Base-by-base conservation (phyloP, 1,140 invertebrate species). In the Megalopta genalis region DNA sequence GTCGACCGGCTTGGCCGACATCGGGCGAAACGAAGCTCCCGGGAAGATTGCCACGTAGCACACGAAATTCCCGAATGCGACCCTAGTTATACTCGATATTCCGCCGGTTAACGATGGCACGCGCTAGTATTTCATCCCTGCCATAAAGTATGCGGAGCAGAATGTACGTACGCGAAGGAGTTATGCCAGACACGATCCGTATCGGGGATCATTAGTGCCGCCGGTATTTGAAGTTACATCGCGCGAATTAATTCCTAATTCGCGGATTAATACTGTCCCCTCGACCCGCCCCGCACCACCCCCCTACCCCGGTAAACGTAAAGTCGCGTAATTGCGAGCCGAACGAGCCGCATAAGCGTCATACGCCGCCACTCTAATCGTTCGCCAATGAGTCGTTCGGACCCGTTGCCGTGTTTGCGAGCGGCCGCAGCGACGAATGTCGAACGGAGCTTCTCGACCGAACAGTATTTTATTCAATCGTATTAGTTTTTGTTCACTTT, bases 121-220 rank as follows among this genome's bases (percentile, higher is more conserved):
- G 75, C 67, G 42, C 67, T 57, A 71, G 57, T 71, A 77, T 77
- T 77, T 77, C 75, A 71, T 77, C 75, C 75, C 46, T 27, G 37
- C 46, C 32, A 42, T 42, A 59, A 77, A 71, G 60, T 77, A 71
- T 77, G 67, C 27, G 67, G 67, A 42, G 7, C 59, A 77, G 75
- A 77, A 77, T 71, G 75, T 63, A 71, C 75, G 59, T 77, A 64
- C 75, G 52, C 42, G 75, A 62, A 71, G 75, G 75, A 77, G 75
- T 46, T 77, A 77, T 64, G 75, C 67, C n/a, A 71, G 68, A 71
- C 75, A 77, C 59, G 75, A 71, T 63, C 60, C 32, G 68, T 71
- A 77, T 71, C 67, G 68, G 59, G 59, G 63, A 77, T 71, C 75
- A 71, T 77, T 71, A 77, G 46, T 4, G 59, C 25, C 42, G 59